Evolutionary conservation across 2,797 vertebrate genomes (phyloP), one percentile per base, ranked within the genome.

Genomic region (Enoplosus armatus): DNA sequence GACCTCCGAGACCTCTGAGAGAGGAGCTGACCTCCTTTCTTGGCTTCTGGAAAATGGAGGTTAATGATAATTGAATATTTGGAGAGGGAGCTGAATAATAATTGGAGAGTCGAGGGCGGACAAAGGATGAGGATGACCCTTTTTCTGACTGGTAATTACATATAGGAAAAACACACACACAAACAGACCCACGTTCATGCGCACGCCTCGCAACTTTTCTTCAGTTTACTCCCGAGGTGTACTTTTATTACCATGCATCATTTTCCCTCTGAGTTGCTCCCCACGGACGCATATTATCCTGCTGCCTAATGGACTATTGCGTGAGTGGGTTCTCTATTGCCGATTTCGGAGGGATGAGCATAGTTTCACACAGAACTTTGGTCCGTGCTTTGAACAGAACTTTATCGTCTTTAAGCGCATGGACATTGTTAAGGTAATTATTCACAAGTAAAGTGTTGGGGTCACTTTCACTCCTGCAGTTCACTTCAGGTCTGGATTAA

Each of bases 41-140:
- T 66, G 58, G 51, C 60, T 68, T 39, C 8, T 18, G 70, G 72
- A 82, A 87, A 77, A 78, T 66, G 22, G 69, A 77, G 79, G 84
- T 83, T 87, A 87, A 82, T 87, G 70, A 60, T 87, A 86, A 88
- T 63, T 90, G 68, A 81, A 84, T 86, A 89, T 87, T 86, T 85
- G 51, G 90, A 70, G 31, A 79, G 72, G 43, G 60, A 10, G 58
- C 27, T 80, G 68, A 89, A 89, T 86, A 81, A 83, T 62, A 73
- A 60, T 5, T 56, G 37, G 39, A 62, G 71, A 73, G 67, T 60
- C 1, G 6, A 59, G 27, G 29, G 8, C 24, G 41, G 75, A 56
- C 33, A 60, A 72, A 67, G 55, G 63, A 79, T 54, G 8, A 59
- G 7, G 84, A 75, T 59, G 7, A 67, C 9, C 9, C 10, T 73